phyloP scores from a whole-genome alignment of 1,140 invertebrate species.

The Drosophila obscura region DNA sequence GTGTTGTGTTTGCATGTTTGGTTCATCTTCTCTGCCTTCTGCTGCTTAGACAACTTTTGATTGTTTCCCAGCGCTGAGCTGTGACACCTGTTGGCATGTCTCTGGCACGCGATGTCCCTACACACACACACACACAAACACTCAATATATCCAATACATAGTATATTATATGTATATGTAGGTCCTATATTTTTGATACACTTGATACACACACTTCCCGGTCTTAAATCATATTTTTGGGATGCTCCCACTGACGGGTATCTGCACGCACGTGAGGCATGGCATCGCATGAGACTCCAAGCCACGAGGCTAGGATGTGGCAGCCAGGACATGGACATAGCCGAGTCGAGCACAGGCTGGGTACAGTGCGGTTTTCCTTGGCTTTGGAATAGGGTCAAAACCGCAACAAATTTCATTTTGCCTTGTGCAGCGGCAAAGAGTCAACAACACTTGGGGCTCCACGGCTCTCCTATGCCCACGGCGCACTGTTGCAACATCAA shows the following conservation, averaged over 20 bases:
- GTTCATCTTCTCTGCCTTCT: slow-evolving; percentile 44
- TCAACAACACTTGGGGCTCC: slow-evolving; percentile 68
- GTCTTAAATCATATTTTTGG: slow-evolving; percentile 33
- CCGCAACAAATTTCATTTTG: slow-evolving; percentile 69
- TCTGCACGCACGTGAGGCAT: no score
- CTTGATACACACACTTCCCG: slow-evolving; percentile 2
- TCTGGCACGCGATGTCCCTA: slow-evolving; percentile 40
- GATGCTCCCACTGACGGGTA: slow-evolving; percentile 6
- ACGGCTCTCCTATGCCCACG: slow-evolving; percentile 37
- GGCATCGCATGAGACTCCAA: no score
- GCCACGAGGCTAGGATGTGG: background rate
- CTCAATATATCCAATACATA: no score
- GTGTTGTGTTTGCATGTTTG: slow-evolving; percentile 44
- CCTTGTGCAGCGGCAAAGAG: slow-evolving; percentile 71
- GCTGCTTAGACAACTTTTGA: slow-evolving; percentile 51
- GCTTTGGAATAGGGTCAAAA: slow-evolving; percentile 82
- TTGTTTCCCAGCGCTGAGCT: slow-evolving; percentile 35
- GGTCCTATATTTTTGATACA: slow-evolving; percentile 13
- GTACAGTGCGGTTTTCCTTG: slow-evolving; percentile 78
- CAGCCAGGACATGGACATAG: slow-evolving; percentile 5
- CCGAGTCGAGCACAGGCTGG: background rate
- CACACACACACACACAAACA: slow-evolving; percentile 2
- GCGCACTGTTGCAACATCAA: slow-evolving; percentile 74
- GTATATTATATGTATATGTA: no score
- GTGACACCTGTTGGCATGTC: slow-evolving; percentile 51